Evolutionary conservation across 2,113 vertebrate species (phyloP), one percentile per base, ranked within the genome.

Genomic region (Pseudonaja textilis): DNA sequence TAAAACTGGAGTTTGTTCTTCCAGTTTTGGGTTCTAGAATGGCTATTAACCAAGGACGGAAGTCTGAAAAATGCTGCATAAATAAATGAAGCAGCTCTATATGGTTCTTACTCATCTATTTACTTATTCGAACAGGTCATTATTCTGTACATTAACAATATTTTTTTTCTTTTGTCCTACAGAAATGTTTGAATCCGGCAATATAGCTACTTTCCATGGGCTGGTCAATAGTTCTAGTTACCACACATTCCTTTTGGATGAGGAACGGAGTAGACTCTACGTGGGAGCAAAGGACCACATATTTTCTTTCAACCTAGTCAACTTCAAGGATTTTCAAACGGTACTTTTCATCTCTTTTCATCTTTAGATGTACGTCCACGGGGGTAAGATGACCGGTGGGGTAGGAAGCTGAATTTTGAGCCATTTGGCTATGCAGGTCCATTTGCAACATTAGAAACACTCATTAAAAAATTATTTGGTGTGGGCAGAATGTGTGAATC

Each of bases 171-270:
- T 95, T 96, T 97, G 90, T 96, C 95, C 96, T 97, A 45, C 98
- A 99, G 99, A 99, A 96, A 99, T 99, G 99, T 95, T 99, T 97
- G 99, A 99, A 96, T 99, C 99, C 89, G 99, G 98, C 97, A 99
- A 99, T 96, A 97, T 99, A 93, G 98, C 99, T 90, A 99, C 98
- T 92, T 99, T 99, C 96, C 98, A 98, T 87, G 99, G 99, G 93
- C 96, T 99, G 95, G 96, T 98, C 96, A 99, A 99, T 96, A 99
- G 99, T 91, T 99, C 99, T 26, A 98, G 98, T 96, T 99, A 99
- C 95, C 98, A 99, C 93, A 99, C 98, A n/a, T 99, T 99, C 94
- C 98, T 99, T 94, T 95, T 99, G 98, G 99, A 99, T 4, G 99
- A 99, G 95, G 99, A 99, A 97, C 98, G 98, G 1, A 97, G 99